These are phyloP conservation scores for Acanthurus leucopareius DNA, from an alignment of 2,797 vertebrate species.

Conservation along the genomic window DNA sequence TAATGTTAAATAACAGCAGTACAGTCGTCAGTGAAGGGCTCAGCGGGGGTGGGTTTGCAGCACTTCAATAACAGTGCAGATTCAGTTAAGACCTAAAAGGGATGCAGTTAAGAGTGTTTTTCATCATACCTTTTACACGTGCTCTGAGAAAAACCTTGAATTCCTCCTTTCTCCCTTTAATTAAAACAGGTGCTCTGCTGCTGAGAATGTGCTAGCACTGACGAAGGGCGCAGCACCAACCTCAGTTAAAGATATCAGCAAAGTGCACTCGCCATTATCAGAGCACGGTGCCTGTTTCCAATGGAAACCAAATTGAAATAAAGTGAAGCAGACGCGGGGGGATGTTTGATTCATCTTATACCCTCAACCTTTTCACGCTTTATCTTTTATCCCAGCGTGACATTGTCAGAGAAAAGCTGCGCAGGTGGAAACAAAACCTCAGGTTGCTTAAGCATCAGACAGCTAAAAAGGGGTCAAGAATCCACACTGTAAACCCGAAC, in stretches of 20 bases:
- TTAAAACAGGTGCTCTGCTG: conserved; percentile 11
- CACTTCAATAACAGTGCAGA: neutral
- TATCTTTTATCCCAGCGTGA: conserved; percentile 59
- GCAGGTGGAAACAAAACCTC: conserved; percentile 56
- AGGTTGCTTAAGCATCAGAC: conserved; percentile 23
- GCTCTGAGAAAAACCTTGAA: conserved; percentile 11
- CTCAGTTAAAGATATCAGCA: conserved; percentile 50
- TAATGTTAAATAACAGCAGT: neutral
- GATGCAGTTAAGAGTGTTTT: neutral
- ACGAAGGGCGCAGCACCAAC: conserved; percentile 23
- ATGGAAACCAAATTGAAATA: conserved; percentile 65
- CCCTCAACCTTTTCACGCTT: conserved; percentile 45
- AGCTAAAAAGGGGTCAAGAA: conserved; percentile 42
- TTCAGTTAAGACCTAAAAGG: neutral
- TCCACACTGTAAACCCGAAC: conserved; percentile 19
- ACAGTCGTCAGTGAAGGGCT: neutral
- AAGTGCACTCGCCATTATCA: conserved; percentile 45
- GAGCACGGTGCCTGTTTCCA: conserved; percentile 51
- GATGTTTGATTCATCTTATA: conserved; percentile 48
- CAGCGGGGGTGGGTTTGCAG: neutral
- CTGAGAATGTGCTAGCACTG: conserved; percentile 29
- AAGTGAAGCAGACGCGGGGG: conserved; percentile 53
- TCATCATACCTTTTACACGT: neutral
- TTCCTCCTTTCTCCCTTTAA: conserved; percentile 11
- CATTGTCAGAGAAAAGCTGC: conserved; percentile 41